phyloP scores from a whole-genome alignment of 2,797 vertebrate species.

The Platalea minor region DNA sequence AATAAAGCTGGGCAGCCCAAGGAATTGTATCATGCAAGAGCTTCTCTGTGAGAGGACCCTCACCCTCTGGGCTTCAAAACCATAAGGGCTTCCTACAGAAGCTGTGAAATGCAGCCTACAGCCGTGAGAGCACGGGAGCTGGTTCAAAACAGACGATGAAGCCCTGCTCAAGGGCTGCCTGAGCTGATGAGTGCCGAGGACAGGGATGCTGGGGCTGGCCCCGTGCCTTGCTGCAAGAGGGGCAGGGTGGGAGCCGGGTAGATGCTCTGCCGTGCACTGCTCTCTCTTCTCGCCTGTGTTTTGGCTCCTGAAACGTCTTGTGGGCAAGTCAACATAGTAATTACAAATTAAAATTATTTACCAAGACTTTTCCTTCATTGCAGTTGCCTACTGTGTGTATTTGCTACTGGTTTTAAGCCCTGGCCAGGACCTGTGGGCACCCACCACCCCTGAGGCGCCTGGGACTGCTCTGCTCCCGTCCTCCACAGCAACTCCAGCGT shows the following conservation, averaged over 20 bases:
- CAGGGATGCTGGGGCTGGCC: rapidly evolving
- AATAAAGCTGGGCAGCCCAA: not conserved
- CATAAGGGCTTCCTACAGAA: not conserved
- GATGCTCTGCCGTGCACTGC: not conserved
- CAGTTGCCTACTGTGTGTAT: not conserved
- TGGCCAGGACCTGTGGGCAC: not conserved
- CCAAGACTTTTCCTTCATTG: not conserved
- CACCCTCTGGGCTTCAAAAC: not conserved
- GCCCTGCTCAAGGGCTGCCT: not conserved
- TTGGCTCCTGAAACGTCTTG: not conserved
- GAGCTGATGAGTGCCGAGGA: rapidly evolving
- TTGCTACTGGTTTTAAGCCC: not conserved
- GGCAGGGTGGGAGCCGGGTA: not conserved
- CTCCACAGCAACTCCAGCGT: not conserved
- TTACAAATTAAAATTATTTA: not conserved
- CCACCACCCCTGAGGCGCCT: rapidly evolving
- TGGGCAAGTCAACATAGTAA: not conserved
- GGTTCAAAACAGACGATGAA: not conserved
- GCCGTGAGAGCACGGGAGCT: rapidly evolving
- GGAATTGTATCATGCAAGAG: rapidly evolving
- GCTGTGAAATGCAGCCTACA: not conserved
- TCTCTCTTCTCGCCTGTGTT: not conserved
- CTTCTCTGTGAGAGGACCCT: not conserved
- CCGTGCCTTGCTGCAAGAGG: too few relatives aligned
- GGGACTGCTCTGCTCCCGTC: not conserved